phyloP scores from a whole-genome alignment of 2,113 vertebrate species.

The Oxyruncus cristatus region DNA sequence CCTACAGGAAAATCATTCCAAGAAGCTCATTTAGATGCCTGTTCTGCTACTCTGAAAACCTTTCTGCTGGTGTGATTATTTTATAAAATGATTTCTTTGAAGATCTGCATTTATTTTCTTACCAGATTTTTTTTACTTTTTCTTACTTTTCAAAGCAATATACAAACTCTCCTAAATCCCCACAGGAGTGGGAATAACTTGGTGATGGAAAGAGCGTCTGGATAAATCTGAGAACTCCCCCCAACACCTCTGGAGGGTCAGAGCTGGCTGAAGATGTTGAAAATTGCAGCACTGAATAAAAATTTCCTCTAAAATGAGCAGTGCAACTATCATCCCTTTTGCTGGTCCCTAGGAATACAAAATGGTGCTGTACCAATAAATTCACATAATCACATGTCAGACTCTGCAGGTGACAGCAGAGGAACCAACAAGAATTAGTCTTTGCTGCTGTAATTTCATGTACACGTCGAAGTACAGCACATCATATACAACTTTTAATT shows the following conservation, averaged over 20 bases:
- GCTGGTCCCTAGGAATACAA: background rate
- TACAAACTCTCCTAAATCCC: background rate
- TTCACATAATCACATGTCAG: background rate
- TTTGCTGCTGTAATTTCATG: background rate
- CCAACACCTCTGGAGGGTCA: background rate
- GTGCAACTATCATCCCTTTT: background rate
- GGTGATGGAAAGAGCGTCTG: background rate
- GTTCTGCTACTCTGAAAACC: background rate
- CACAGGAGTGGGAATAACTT: background rate
- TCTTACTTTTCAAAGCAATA: background rate
- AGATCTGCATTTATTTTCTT: background rate
- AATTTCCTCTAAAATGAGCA: background rate
- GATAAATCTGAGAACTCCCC: background rate
- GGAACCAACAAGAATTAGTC: background rate
- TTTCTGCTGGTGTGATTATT: background rate
- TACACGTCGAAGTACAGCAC: fast-evolving
- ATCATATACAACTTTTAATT: background rate
- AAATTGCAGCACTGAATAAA: background rate
- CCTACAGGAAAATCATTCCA: background rate
- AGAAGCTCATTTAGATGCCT: background rate
- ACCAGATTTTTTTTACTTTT: too few relatives aligned
- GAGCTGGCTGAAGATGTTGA: background rate
- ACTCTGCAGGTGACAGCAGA: background rate
- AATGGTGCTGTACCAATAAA: background rate
- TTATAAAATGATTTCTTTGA: background rate